phyloP scores from a whole-genome alignment of 2,888 invertebrate genomes.

The Encarsia formosa region DNA sequence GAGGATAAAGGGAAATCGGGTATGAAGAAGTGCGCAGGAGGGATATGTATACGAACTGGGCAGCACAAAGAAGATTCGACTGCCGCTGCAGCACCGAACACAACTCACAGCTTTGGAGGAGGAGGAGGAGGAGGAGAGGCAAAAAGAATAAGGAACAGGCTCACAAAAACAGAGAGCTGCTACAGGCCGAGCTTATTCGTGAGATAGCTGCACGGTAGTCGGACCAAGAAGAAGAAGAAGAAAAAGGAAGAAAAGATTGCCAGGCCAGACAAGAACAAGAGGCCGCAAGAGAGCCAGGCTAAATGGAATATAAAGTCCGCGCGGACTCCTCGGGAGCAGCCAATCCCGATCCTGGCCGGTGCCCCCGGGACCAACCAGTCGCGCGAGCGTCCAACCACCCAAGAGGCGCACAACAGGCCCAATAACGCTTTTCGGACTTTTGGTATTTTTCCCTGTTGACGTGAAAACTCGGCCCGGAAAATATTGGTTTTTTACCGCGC shows the following conservation, averaged over 20 bases:
- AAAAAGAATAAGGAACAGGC: background rate
- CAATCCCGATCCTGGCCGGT: background rate
- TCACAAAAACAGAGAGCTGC: background rate
- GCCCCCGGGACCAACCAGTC: background rate
- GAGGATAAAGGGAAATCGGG: conserved; percentile 17
- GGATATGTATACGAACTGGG: background rate
- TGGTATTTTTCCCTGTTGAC: too few species aligned
- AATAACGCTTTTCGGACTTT: too few species aligned
- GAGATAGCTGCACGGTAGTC: conserved; percentile 45
- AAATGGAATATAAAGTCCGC: conserved; percentile 42
- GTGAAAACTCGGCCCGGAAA: too few species aligned
- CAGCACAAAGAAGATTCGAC: too few species aligned
- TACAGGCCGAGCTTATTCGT: background rate
- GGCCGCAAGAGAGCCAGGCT: conserved; percentile 39
- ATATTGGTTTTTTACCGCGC: too few species aligned
- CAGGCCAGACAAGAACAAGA: conserved; percentile 46
- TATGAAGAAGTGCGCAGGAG: background rate
- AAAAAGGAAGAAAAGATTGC: conserved; percentile 41
- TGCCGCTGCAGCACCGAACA: conserved; percentile 10
- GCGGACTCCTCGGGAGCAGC: background rate
- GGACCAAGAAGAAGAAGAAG: conserved; percentile 25
- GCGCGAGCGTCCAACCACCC: too few species aligned
- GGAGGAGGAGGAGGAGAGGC: background rate
- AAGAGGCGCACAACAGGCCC: too few species aligned
- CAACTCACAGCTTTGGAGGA: too few species aligned